Percentiles rank a stretch among this genome's conserved stretches.
These are phyloP conservation scores for Papilio polyxenes DNA, from an alignment of 1,140 invertebrate genomes.

Conservation along the genomic window DNA sequence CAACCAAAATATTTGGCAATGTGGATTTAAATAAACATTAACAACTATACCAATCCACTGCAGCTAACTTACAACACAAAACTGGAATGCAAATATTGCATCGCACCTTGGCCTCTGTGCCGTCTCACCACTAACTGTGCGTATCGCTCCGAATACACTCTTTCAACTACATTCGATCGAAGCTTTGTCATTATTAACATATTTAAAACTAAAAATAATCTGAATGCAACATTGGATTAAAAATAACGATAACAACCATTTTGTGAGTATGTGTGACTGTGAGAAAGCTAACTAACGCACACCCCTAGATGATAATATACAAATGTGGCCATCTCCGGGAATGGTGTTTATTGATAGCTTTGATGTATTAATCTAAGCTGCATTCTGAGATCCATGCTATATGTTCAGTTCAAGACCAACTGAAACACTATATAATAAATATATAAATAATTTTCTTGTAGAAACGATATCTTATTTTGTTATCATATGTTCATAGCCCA, in stretches of 20 bases:
- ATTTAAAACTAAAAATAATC: conserved; percentile 74
- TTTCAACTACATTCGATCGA: conserved; percentile 78
- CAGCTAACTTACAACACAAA: conserved; percentile 76
- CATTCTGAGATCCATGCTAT: conserved; percentile 80
- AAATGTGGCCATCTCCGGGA: conserved; percentile 46
- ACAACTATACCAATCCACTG: conserved; percentile 69
- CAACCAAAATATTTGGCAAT: conserved; percentile 80
- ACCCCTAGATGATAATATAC: conserved; percentile 40
- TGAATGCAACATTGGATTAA: conserved; percentile 78
- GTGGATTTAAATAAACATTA: conserved; percentile 75
- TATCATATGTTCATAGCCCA: conserved; percentile 74
- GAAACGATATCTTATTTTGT: conserved; percentile 63
- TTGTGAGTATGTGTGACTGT: conserved; percentile 74
- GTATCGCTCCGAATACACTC: conserved; percentile 75
- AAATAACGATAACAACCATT: conserved; percentile 77
- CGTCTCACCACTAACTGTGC: conserved; percentile 71
- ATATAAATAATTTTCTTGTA: conserved; percentile 74
- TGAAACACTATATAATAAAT: conserved; percentile 67
- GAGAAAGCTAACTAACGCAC: conserved; percentile 64
- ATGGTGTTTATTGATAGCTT: conserved; percentile 54
- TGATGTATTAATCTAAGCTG: conserved; percentile 70
- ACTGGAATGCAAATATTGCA: conserved; percentile 80
- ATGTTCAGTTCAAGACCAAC: conserved; percentile 73
- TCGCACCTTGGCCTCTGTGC: conserved; percentile 73
- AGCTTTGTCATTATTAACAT: conserved; percentile 68